A percentile compares a stretch with the other conserved stretches of the same genome.
Conservation (phyloP, 2,797 vertebrate genomes). For the Phalloptychus januarius region DNA sequence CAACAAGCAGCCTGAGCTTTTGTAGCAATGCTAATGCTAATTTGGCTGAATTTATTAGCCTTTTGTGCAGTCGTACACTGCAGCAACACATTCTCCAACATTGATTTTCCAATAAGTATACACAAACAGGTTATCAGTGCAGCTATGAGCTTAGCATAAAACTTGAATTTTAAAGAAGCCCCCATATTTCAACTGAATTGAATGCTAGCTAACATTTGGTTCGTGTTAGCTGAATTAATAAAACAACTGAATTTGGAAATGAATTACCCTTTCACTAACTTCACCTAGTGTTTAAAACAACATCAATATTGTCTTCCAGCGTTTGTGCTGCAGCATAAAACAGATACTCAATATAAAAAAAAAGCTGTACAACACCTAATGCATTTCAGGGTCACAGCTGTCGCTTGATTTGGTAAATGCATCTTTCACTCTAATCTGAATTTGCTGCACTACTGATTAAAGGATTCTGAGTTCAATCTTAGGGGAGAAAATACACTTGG, state of each 20-base stretch:
- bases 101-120: neutral
- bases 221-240: neutral
- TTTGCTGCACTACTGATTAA: conserved; percentile 7
- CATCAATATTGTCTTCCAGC: neutral
- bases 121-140: neutral
- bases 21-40: neutral
- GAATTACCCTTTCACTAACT: neutral
- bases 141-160: neutral
- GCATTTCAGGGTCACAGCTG: neutral
- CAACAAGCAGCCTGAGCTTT: neutral
- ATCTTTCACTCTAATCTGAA: conserved; percentile 16
- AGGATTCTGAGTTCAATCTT: conserved; percentile 15
- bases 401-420: neutral
- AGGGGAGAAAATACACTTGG: conserved; percentile 21
- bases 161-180: neutral
- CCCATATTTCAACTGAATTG: neutral
- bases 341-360: neutral
- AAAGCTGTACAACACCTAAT: neutral
- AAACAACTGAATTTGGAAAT: neutral
- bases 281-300: neutral
- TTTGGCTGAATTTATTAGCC: neutral
- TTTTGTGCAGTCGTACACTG: neutral
- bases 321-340: neutral
- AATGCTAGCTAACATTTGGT: neutral
- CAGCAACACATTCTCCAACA: neutral